Evolutionary conservation across 2,888 invertebrate species (phyloP), one percentile per base, ranked within the genome.

Genomic region (Melipona beecheii): DNA sequence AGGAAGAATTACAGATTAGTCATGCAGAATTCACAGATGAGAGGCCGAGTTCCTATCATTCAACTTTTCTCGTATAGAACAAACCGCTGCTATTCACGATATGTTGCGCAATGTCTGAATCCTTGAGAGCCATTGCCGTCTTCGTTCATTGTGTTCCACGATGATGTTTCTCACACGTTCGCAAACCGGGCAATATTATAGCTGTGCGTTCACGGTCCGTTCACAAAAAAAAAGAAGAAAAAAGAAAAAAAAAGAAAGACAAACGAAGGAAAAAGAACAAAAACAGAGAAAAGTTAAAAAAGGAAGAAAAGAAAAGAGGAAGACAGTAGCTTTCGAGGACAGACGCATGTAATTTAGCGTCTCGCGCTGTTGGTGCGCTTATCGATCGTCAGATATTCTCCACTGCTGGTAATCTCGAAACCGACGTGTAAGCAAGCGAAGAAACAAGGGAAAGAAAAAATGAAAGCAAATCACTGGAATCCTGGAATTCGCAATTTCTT

Each of bases 401-500:
- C 65, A 81, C 66, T 71, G 78, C 72, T 83, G 74, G 62, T 70
- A 85, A 87, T 77, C 71, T 76, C 54, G 72, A 72, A 58, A 75
- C 75, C 62, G 66, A 73, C 54, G 56, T 66, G 65, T 24, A 69
- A 75, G 52, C 64, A 66, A 70, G 36, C 60, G 60, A 64, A 64
- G 27, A 72, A 58, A 75, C 27, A 76, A 49, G 21, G 50, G 65
- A 65, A 70, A 75, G 4, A 65, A 43, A 9, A 43, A 43, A 43
- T 43, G 9, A 43, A 43, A 43, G 43, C 65, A 69, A 76, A 85
- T 78, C 79, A 83, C 73, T 83, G 85, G 83, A 83, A 86, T 82
- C 82, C 86, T 87, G 83, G 82, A 91, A 91, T 90, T 89, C 90
- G 91, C 93, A 92, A 91, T 94, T 94, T 94, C 93, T 93, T 94